Percentiles rank a stretch among this genome's conserved stretches.
Conservation (phyloP, 2,888 invertebrate species). For the Pandemis heparana region DNA sequence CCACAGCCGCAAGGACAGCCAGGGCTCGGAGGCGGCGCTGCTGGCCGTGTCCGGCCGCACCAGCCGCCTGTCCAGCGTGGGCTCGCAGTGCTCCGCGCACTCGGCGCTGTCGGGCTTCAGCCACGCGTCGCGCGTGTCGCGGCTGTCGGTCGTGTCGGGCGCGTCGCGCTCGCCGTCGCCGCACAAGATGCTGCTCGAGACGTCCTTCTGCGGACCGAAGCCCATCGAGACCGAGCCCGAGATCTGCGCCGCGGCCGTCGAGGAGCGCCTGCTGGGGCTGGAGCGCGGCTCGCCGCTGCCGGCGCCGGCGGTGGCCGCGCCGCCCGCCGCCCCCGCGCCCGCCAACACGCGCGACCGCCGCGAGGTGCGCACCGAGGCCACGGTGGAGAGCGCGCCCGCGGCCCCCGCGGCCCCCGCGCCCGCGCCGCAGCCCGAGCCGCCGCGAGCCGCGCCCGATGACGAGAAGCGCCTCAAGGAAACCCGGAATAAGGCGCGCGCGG, state of each 20-base stretch:
- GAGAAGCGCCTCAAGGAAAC: slow-evolving; percentile 70
- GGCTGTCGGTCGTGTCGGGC: slow-evolving; percentile 80
- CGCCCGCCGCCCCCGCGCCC: slow-evolving; percentile 17
- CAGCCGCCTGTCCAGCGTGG: slow-evolving; percentile 92
- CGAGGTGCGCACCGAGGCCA: slow-evolving; percentile 19
- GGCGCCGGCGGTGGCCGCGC: slow-evolving; percentile 18
- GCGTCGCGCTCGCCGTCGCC: slow-evolving; percentile 93
- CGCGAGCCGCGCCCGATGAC: slow-evolving; percentile 51
- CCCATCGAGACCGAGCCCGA: slow-evolving; percentile 86
- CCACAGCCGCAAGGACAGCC: slow-evolving; percentile 90
- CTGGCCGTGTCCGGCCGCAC: slow-evolving; percentile 92
- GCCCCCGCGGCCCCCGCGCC: slow-evolving; percentile 77
- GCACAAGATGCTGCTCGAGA: slow-evolving; percentile 95
- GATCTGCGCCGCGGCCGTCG: slow-evolving; percentile 77
- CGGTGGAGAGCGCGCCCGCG: slow-evolving; percentile 74
- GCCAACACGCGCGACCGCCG: slow-evolving; percentile 28
- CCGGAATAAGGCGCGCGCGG: slow-evolving; percentile 62
- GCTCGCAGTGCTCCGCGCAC: slow-evolving; percentile 90
- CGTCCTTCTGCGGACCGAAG: slow-evolving; percentile 95
- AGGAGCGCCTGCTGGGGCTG: slow-evolving; percentile 75
- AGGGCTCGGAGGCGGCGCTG: slow-evolving; percentile 91
- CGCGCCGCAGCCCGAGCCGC: slow-evolving; percentile 58
- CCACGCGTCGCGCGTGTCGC: slow-evolving; percentile 67
- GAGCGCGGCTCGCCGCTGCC: slow-evolving; percentile 47
- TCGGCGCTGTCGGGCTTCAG: slow-evolving; percentile 75